Evolutionary conservation across 2,888 invertebrate species (phyloP).

Genomic region (Ormyrus thymus): DNA sequence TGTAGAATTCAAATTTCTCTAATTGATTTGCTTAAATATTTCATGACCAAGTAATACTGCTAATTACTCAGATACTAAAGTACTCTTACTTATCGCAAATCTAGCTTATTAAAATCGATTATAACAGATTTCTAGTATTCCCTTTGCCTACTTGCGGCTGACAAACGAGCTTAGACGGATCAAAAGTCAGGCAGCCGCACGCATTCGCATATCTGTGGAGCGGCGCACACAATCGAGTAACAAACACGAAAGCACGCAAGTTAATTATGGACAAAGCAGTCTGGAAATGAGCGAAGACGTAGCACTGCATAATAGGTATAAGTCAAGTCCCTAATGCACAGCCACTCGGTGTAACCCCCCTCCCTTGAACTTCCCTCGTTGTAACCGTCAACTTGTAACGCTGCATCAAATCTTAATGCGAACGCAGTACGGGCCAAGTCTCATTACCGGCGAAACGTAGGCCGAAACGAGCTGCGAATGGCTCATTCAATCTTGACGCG

Average conservation of each 20-base stretch:
- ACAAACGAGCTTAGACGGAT: background rate
- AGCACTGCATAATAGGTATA: constrained; percentile 7
- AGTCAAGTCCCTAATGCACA: constrained; percentile 45
- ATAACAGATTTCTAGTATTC: no score
- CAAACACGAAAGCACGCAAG: constrained; percentile 14
- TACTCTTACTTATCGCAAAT: no score
- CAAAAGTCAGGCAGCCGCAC: background rate
- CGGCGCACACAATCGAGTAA: background rate
- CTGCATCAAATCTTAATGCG: constrained; percentile 48
- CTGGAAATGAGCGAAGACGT: background rate
- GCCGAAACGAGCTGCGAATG: constrained; percentile 39
- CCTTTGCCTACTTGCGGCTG: no score
- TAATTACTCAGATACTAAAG: no score
- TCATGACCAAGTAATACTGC: no score
- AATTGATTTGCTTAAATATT: no score
- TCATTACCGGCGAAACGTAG: constrained; percentile 15
- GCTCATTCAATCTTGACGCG: constrained; percentile 17
- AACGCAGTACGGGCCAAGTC: constrained; percentile 13
- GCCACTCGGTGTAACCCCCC: background rate
- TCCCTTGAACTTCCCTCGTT: background rate
- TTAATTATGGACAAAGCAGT: constrained; percentile 43
- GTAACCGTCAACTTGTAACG: background rate
- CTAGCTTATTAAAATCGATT: no score
- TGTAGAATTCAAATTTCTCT: no score
- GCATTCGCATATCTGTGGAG: no score